These are phyloP conservation scores for Phaetusa simplex DNA, from an alignment of 2,113 vertebrate species.

Conservation along the genomic window DNA sequence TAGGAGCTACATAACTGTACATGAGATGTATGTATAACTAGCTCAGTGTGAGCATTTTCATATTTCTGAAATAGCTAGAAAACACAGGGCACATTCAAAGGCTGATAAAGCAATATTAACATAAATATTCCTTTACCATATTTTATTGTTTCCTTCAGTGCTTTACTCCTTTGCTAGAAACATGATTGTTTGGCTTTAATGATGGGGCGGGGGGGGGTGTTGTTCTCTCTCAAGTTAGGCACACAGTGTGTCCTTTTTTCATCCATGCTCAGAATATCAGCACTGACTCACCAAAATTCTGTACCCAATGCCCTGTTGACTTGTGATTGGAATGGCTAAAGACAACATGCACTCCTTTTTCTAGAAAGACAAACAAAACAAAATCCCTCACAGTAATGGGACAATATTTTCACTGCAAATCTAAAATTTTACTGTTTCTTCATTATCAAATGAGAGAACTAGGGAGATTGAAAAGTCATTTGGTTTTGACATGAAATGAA, in stretches of 20 bases:
- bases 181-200: background rate
- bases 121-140: background rate
- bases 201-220: too few species aligned
- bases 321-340: background rate
- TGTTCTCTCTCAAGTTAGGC: background rate
- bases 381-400: background rate
- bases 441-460: rapidly evolving
- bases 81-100: background rate
- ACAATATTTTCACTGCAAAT: background rate
- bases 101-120: background rate
- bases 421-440: background rate
- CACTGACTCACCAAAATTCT: background rate
- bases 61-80: background rate
- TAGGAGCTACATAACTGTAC: background rate
- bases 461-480: background rate
- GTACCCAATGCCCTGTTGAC: background rate
- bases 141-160: background rate
- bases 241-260: background rate
- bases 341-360: background rate
- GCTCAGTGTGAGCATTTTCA: background rate
- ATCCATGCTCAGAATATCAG: background rate
- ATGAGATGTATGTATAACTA: background rate
- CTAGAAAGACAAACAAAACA: background rate
- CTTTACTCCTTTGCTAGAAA: background rate
- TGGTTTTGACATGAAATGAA: background rate